phyloP scores from a whole-genome alignment of 1,140 invertebrate species.

The Camponotus floridanus region DNA sequence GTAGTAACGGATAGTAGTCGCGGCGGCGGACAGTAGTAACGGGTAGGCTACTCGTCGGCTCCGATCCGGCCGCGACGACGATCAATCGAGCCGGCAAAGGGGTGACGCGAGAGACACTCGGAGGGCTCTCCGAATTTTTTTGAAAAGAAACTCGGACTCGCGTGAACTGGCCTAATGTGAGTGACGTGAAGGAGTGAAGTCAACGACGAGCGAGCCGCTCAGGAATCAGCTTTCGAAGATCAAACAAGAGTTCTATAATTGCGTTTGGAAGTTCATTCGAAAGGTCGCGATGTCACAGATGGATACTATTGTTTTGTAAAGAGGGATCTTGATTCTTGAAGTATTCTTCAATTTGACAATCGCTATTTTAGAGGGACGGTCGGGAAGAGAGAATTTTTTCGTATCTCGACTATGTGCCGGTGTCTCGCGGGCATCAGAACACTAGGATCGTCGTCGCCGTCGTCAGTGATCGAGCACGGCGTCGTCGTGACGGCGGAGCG shows the following conservation, averaged over 20 bases:
- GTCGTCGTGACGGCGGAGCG: slow-evolving; percentile 60
- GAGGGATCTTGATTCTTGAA: no score
- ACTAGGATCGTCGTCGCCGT: slow-evolving; percentile 44
- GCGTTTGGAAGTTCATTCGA: no score
- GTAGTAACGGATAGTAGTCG: slow-evolving; percentile 48
- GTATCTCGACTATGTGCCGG: slow-evolving; percentile 47
- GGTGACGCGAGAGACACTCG: background rate
- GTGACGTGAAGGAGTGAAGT: no score
- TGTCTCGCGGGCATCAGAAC: slow-evolving; percentile 32
- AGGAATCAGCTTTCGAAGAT: no score
- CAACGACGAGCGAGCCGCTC: no score
- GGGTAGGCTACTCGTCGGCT: slow-evolving; percentile 25
- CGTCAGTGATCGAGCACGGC: slow-evolving; percentile 14
- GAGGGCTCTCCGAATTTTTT: background rate
- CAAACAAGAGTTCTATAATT: no score
- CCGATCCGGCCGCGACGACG: slow-evolving; percentile 29
- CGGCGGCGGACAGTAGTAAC: slow-evolving; percentile 45
- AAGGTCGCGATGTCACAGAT: no score
- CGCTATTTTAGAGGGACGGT: background rate
- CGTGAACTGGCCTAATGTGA: no score
- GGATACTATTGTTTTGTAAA: background rate
- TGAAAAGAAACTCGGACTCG: background rate
- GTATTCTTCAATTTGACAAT: background rate
- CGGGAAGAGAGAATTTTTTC: background rate
- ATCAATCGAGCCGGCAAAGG: slow-evolving; percentile 46